Conservation (phyloP, 53 echinoderm and acorn worm genomes). For the Temnopleurus reevesii region DNA sequence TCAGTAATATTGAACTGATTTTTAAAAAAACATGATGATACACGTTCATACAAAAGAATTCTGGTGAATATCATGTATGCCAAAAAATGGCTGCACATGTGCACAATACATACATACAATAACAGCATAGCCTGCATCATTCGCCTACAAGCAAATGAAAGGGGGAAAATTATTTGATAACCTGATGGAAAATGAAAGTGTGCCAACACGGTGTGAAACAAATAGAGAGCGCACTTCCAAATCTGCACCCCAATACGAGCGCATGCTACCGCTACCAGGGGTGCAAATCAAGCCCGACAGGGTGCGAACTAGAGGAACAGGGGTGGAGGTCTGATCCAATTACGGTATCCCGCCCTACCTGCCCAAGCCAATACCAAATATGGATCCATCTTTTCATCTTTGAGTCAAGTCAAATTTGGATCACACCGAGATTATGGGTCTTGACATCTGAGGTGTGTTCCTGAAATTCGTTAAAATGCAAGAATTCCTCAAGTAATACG, state of each 20-base stretch:
- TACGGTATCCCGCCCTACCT: constrained; percentile 6
- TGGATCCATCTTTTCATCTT: constrained; percentile 8
- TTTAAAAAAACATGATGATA: too few species aligned
- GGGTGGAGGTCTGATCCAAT: constrained; percentile 36
- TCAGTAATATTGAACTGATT: too few species aligned
- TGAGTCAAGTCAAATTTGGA: constrained; percentile 12
- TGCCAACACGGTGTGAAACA: neutral
- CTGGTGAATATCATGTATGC: too few species aligned
- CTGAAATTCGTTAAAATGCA: neutral
- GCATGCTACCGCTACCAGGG: neutral
- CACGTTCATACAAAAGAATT: too few species aligned
- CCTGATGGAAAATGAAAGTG: constrained; percentile 19
- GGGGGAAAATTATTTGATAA: too few species aligned
- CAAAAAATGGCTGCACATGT: too few species aligned
- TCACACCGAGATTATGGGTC: neutral
- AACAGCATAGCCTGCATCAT: too few species aligned
- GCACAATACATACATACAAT: too few species aligned
- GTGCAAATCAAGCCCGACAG: neutral
- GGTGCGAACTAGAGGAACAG: neutral
- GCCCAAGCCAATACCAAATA: constrained; percentile 23
- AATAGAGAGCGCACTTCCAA: neutral
- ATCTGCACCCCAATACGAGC: too few species aligned
- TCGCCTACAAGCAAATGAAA: too few species aligned
- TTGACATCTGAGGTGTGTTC: neutral
- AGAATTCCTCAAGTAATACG: neutral